Evolutionary conservation across 2,888 invertebrate genomes (phyloP).

Genomic region (Drosophila lacicola): DNA sequence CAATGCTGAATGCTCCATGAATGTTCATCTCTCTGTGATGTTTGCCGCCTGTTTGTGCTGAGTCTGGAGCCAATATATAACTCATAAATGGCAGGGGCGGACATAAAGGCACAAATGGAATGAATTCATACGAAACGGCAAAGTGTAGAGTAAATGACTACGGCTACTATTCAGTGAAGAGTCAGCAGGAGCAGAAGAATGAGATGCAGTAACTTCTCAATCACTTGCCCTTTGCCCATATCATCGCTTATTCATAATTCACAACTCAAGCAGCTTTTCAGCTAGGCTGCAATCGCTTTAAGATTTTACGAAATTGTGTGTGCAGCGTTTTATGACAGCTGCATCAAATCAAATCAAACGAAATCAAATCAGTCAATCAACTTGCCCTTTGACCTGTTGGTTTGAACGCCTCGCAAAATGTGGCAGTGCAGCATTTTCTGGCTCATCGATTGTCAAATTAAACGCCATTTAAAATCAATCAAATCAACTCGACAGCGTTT

Average conservation of each 20-base stretch:
- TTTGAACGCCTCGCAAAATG: conserved; percentile 52
- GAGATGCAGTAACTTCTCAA: conserved; percentile 1
- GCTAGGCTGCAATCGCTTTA: conserved; percentile 37
- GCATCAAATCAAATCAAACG: conserved; percentile 26
- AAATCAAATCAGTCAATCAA: conserved; percentile 51
- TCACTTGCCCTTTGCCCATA: conserved; percentile 24
- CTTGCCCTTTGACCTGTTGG: conserved; percentile 42
- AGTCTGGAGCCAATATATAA: conserved; percentile 19
- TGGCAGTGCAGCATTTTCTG: conserved; percentile 39
- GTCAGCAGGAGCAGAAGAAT: not conserved
- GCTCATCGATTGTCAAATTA: conserved; percentile 63
- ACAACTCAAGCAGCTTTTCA: conserved; percentile 2
- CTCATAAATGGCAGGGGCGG: conserved; percentile 5
- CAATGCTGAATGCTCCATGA: conserved; percentile 4
- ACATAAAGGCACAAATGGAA: conserved; percentile 11
- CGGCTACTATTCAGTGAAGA: conserved; percentile 7
- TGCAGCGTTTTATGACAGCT: conserved; percentile 32
- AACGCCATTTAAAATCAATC: conserved; percentile 64
- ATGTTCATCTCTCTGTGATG: conserved; percentile 13
- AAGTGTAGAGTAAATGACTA: conserved; percentile 22
- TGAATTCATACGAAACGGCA: conserved; percentile 25
- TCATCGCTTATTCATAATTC: conserved; percentile 3
- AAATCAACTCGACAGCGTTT: conserved; percentile 51
- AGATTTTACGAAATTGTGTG: conserved; percentile 26
- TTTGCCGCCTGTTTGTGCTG: conserved; percentile 25